These are phyloP conservation scores for Pelodiscus sinensis DNA, from an alignment of 2,113 vertebrate species.

Conservation along the genomic window DNA sequence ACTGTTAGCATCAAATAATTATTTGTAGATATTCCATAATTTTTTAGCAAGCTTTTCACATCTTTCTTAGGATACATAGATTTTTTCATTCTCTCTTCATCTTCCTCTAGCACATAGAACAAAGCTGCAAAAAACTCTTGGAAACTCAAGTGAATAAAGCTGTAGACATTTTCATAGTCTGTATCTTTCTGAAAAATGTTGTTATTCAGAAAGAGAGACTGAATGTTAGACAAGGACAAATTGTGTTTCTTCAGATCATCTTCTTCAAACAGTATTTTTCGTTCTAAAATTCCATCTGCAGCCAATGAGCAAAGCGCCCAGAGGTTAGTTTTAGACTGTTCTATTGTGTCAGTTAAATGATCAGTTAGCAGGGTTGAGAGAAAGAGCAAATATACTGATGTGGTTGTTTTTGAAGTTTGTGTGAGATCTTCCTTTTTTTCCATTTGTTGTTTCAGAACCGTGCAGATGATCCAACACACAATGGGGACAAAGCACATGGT, in stretches of 20 bases:
- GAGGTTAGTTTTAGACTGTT: not conserved
- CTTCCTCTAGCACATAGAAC: slow-evolving; percentile 57
- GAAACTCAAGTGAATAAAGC: slow-evolving; percentile 70
- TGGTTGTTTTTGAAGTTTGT: not conserved
- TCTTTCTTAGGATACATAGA: not conserved
- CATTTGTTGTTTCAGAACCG: not conserved
- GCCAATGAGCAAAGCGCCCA: not conserved
- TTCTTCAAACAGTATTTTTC: not conserved
- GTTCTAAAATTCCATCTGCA: not conserved
- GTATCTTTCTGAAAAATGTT: slow-evolving; percentile 63
- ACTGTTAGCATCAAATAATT: slow-evolving; percentile 51
- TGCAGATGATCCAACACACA: slow-evolving; percentile 20
- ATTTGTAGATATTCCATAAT: not conserved
- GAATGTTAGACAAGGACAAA: not conserved
- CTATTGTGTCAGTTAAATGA: no score
- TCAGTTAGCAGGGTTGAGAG: no score
- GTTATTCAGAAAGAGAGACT: slow-evolving; percentile 50
- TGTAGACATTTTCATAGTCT: slow-evolving; percentile 57
- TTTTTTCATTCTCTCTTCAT: not conserved
- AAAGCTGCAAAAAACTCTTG: slow-evolving; percentile 75
- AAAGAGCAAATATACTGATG: slow-evolving; percentile 41
- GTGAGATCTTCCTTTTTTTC: not conserved
- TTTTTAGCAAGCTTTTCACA: not conserved
- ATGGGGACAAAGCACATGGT: not conserved
- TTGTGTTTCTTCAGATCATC: not conserved